Conservation (phyloP, 2,797 vertebrate species). For the Falco naumanni region DNA sequence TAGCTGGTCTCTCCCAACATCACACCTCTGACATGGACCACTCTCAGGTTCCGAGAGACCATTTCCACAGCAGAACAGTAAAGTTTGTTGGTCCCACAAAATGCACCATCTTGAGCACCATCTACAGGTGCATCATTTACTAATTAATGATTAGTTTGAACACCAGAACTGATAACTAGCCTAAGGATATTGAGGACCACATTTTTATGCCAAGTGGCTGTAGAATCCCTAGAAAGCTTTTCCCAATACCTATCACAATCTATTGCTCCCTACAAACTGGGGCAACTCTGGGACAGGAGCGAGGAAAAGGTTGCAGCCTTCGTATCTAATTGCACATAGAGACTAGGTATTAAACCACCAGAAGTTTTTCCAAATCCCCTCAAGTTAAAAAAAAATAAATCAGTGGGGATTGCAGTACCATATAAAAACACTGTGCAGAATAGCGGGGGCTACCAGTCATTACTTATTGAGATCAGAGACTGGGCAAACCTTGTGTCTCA, state of each 20-base stretch:
- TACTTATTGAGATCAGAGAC: not conserved
- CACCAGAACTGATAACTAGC: not conserved
- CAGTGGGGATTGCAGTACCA: not conserved
- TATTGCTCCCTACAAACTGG: not conserved
- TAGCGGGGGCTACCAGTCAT: fast-evolving
- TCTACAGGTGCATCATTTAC: not conserved
- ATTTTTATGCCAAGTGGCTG: not conserved
- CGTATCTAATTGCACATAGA: not conserved
- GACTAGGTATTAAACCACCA: not conserved
- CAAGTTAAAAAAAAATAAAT: not conserved
- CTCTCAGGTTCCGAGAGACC: not conserved
- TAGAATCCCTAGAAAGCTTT: not conserved
- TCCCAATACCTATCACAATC: not conserved
- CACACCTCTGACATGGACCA: not conserved
- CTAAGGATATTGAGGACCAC: no score
- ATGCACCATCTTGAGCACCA: not conserved
- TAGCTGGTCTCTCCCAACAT: fast-evolving
- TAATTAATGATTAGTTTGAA: not conserved
- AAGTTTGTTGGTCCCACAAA: not conserved
- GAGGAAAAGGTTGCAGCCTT: not conserved
- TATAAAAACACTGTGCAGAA: not conserved
- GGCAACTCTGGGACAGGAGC: not conserved
- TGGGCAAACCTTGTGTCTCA: not conserved
- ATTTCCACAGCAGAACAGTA: not conserved
- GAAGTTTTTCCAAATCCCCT: not conserved